Base-by-base conservation (phyloP, 2,888 invertebrate genomes). In the Rhagonycha lutea region DNA sequence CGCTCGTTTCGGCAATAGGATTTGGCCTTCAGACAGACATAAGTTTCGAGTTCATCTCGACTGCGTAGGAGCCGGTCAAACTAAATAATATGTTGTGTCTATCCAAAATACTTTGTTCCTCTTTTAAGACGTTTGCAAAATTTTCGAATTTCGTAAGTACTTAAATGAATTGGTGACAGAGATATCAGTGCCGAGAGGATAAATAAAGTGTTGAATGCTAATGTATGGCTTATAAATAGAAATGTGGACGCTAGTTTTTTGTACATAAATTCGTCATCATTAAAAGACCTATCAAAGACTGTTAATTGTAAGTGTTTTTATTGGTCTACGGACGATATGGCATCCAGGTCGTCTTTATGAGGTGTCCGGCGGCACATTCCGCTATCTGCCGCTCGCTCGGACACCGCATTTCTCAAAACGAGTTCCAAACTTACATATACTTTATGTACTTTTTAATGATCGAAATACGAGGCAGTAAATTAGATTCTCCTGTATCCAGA, bases 361-460 rank as follows among this genome's bases (percentile, higher is more conserved):
- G 79, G 80, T 80, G 80, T 80, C 79, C 79, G 76, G 78, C 79
- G 80, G 80, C 79, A 79, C 79, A 80, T 80, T 80, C 77, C 79
- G 73, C 79, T 80, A 80, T 80, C 80, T 74, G 69, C 74, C 76
- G 75, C 73, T 72, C 76, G 75, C 73, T 72, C 63, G 75, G 78
- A 75, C 78, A 79, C 77, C 76, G 78, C 74, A 76, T 80, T 79
- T 77, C 78, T 75, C 78, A 78, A 80, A 79, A 79, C 79, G 78
- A 79, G 80, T 79, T 75, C 77, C 77, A 80, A 79, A 80, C 80
- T 78, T 79, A 80, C 79, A 80, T 47, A 47, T 80, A 80, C 79
- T 80, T 80, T 80, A 80, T 80, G 79, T 80, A 80, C 79, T 79
- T 79, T 80, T 80, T 80, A 79, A 80, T 79, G 80, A 80, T 80